These are phyloP conservation scores for Scaptomyza flava DNA, from an alignment of 2,888 invertebrate genomes.

Conservation along the genomic window DNA sequence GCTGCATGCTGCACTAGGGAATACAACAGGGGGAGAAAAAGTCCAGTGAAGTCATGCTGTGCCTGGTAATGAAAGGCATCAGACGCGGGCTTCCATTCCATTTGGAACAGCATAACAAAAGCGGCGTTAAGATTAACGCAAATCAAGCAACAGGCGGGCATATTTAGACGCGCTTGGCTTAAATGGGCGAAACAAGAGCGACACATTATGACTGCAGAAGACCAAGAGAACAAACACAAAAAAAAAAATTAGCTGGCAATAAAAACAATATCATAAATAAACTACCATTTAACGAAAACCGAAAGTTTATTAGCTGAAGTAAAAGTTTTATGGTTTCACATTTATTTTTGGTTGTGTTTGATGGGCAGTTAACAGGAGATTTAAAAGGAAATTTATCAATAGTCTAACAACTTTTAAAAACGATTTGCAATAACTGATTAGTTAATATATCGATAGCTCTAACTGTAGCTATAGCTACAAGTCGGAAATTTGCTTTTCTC, in stretches of 20 bases:
- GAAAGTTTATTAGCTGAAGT: neutral
- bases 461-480: too few relatives aligned
- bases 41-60: conserved; percentile 49
- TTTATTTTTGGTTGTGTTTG: conserved; percentile 3
- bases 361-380: neutral
- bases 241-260: neutral
- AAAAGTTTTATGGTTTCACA: conserved; percentile 5
- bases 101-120: conserved; percentile 48
- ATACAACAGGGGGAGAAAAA: neutral
- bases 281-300: conserved; percentile 8
- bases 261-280: conserved; percentile 9
- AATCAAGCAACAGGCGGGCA: conserved; percentile 57
- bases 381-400: neutral
- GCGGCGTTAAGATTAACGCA: conserved; percentile 62
- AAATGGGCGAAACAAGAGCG: conserved; percentile 36
- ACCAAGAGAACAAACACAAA: neutral
- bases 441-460: neutral
- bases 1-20: neutral
- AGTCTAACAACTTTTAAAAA: neutral
- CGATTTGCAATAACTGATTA: neutral
- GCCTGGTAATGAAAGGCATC: conserved; percentile 55
- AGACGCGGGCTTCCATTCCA: conserved; percentile 33
- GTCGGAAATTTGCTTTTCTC: too few relatives aligned
- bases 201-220: conserved; percentile 35
- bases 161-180: conserved; percentile 38